phyloP scores from a whole-genome alignment of 2,113 vertebrate genomes.

The Poecilia latipinna region DNA sequence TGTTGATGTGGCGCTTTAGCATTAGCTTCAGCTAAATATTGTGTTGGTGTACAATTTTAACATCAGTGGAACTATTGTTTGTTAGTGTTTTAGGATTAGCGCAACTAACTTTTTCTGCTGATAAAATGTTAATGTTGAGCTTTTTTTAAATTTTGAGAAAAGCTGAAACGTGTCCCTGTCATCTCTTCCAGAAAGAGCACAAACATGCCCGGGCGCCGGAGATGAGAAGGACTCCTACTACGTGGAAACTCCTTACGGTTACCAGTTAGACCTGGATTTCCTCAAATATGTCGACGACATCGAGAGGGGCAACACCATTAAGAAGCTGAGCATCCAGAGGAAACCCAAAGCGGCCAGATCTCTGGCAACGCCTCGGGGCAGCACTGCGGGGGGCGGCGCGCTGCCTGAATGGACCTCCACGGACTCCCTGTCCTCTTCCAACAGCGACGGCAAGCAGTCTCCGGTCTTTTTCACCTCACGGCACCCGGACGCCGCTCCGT shows the following conservation, averaged over 20 bases:
- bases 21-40: no score
- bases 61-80: no score
- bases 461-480: constrained; percentile 76
- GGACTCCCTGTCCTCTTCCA: constrained; percentile 92
- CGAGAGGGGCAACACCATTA: constrained; percentile 95
- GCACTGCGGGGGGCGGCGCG: constrained; percentile 59
- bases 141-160: neutral
- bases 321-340: constrained; percentile 91
- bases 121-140: neutral
- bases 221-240: constrained; percentile 88
- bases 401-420: constrained; percentile 90
- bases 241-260: constrained; percentile 98
- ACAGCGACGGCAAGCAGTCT: constrained; percentile 92
- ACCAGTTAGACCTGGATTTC: constrained; percentile 96
- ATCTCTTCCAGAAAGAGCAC: constrained; percentile 83
- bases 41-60: no score
- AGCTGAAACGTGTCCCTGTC: neutral
- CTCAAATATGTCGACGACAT: constrained; percentile 99
- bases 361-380: constrained; percentile 62
- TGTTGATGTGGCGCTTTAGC: no score
- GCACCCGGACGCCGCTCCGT: constrained; percentile 66
- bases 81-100: no score
- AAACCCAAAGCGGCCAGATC: constrained; percentile 81
- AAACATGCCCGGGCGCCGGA: constrained; percentile 79
- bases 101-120: neutral